Percentiles rank a stretch among this genome's conserved stretches.
Conservation (phyloP, 2,797 vertebrate species). For the Coendou prehensilis region DNA sequence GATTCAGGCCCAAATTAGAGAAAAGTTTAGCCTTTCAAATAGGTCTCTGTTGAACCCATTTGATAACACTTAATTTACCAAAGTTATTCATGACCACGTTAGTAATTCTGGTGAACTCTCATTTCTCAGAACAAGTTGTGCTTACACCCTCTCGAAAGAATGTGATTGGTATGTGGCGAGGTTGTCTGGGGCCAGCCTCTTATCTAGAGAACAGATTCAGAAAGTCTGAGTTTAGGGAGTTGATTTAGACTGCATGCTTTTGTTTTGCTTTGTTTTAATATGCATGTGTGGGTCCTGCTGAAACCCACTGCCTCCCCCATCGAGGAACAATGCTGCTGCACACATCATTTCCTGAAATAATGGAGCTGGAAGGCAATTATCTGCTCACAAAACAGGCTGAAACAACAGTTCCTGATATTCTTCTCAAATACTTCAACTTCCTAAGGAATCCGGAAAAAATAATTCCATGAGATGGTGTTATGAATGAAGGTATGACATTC, state of each 20-base stretch:
- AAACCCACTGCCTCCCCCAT: slow-evolving; percentile 84
- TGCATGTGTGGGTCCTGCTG: slow-evolving; percentile 80
- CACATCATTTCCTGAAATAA: slow-evolving; percentile 91
- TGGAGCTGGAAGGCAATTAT: slow-evolving; percentile 91
- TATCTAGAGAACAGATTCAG: slow-evolving; percentile 87
- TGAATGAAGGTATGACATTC: slow-evolving; percentile 91
- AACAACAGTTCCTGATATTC: slow-evolving; percentile 93
- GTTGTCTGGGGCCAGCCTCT: slow-evolving; percentile 88
- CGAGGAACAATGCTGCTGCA: slow-evolving; percentile 88
- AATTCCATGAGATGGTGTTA: slow-evolving; percentile 89
- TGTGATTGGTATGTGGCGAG: slow-evolving; percentile 85
- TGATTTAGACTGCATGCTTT: slow-evolving; percentile 78
- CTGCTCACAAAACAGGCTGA: slow-evolving; percentile 90
- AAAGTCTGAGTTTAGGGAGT: slow-evolving; percentile 85
- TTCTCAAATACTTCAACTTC: slow-evolving; percentile 92
- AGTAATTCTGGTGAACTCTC: slow-evolving; percentile 85
- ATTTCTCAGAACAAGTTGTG: slow-evolving; percentile 84
- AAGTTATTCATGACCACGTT: slow-evolving; percentile 84
- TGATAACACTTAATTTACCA: slow-evolving; percentile 86
- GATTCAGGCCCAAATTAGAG: slow-evolving; percentile 84
- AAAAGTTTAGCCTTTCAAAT: slow-evolving; percentile 83
- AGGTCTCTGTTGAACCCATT: slow-evolving; percentile 84
- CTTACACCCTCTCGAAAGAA: slow-evolving; percentile 88
- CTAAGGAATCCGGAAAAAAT: slow-evolving; percentile 94
- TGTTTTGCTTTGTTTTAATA: slow-evolving; percentile 85